These are phyloP conservation scores for Lottia scabra DNA, from an alignment of 2,888 invertebrate genomes.

Conservation along the genomic window DNA sequence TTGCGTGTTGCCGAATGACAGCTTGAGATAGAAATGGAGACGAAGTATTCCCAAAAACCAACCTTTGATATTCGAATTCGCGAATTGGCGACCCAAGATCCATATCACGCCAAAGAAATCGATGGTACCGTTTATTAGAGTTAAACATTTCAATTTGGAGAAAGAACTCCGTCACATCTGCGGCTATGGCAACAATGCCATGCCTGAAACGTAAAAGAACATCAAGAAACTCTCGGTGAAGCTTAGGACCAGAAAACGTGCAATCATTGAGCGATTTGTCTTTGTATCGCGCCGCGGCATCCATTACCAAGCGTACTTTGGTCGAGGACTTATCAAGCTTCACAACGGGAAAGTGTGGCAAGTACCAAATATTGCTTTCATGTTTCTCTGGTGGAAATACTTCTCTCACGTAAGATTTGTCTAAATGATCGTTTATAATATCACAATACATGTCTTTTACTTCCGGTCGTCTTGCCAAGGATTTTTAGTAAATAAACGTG, in stretches of 20 bases:
- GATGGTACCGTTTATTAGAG: not conserved
- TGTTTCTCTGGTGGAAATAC: not conserved
- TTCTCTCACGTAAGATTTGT: not conserved
- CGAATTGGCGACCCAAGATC: not conserved
- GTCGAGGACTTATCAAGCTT: not conserved
- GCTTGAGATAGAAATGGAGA: not conserved
- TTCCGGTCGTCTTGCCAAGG: not conserved
- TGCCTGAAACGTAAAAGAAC: not conserved
- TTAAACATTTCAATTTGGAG: not conserved
- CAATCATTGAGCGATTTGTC: not conserved
- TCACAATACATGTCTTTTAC: not conserved
- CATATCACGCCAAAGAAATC: slow-evolving; percentile 1
- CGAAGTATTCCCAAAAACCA: not conserved
- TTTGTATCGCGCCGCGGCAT: not conserved
- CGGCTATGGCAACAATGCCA: not conserved
- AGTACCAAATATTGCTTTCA: not conserved
- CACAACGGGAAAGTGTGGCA: not conserved
- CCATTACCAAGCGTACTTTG: not conserved
- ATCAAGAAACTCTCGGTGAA: not conserved
- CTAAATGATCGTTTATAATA: not conserved
- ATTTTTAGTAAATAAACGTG: not conserved
- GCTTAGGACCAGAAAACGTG: not conserved
- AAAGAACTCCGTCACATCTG: not conserved
- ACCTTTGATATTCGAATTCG: not conserved
- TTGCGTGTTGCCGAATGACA: slow-evolving; percentile 1